phyloP scores from a whole-genome alignment of 35 echinoderm and acorn worm genomes.

The Apostichopus californicus region DNA sequence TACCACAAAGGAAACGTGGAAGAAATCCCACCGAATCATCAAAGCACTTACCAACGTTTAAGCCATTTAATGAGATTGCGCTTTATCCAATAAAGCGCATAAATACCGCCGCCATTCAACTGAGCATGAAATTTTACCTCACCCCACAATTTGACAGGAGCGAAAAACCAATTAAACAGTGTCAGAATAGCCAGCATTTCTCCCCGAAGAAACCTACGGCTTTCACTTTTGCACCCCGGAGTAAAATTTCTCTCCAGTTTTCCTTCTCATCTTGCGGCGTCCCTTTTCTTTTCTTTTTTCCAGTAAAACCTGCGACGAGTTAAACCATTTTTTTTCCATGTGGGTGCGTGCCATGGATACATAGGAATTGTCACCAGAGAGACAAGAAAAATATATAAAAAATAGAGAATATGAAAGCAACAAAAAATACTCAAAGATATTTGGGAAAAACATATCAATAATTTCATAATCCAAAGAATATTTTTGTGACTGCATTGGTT shows the following conservation, averaged over 20 bases:
- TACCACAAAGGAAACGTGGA: constrained; percentile 17
- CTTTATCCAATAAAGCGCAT: constrained; percentile 43
- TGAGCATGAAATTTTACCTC: constrained; percentile 47
- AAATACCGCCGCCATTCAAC: constrained; percentile 51
- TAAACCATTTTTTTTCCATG: neutral
- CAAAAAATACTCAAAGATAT: neutral
- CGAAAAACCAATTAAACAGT: constrained; percentile 58
- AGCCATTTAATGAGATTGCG: constrained; percentile 50
- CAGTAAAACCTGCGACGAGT: neutral
- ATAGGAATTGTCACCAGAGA: constrained; percentile 3
- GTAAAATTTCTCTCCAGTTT: neutral
- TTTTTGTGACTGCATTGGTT: constrained; percentile 1
- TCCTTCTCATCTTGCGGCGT: neutral
- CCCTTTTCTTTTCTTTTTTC: neutral
- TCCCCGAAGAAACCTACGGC: constrained; percentile 8
- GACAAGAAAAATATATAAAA: neutral
- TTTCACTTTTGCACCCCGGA: constrained; percentile 23
- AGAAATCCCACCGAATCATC: constrained; percentile 13
- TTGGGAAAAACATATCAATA: neutral
- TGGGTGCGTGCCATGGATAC: neutral
- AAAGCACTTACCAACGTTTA: constrained; percentile 34
- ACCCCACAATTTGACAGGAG: constrained; percentile 26
- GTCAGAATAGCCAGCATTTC: constrained; percentile 45
- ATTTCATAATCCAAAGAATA: neutral
- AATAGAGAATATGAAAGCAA: neutral